A percentile compares a stretch with the other conserved stretches of the same genome.
Conservation (phyloP, 1,140 invertebrate species). For the Drosophila elegans region DNA sequence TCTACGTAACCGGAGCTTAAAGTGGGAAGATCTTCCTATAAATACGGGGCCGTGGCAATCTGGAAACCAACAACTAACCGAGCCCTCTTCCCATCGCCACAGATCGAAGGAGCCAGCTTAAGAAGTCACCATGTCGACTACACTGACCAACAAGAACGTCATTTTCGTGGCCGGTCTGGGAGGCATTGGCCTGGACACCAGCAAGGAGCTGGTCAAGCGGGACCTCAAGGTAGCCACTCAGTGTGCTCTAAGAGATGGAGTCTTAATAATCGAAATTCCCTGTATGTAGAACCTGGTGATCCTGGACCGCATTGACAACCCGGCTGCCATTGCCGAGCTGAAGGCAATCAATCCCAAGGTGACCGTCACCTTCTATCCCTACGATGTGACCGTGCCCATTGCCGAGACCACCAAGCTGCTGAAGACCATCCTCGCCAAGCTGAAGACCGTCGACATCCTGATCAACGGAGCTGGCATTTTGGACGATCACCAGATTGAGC, state of each 20-base stretch:
- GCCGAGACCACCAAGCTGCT: conserved; percentile 58
- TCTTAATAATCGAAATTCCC: neutral
- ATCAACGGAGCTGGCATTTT: conserved; percentile 81
- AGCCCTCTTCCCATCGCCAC: conserved; percentile 15
- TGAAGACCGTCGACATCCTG: conserved; percentile 74
- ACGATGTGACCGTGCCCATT: conserved; percentile 71
- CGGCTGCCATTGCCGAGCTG: conserved; percentile 63
- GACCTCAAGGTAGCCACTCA: conserved; percentile 51
- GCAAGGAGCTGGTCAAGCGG: conserved; percentile 61
- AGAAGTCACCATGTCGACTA: conserved; percentile 43
- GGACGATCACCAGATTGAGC: conserved; percentile 72
- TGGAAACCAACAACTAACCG: conserved; percentile 23
- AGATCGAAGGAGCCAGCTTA: conserved; percentile 33
- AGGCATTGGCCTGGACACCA: conserved; percentile 76
- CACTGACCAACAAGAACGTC: conserved; percentile 72
- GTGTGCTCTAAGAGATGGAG: neutral
- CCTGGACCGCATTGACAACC: conserved; percentile 74
- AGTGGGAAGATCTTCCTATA: conserved; percentile 42
- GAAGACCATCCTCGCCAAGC: conserved; percentile 62
- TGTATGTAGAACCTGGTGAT: conserved; percentile 71
- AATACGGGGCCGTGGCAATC: conserved; percentile 39
- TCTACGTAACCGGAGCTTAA: conserved; percentile 28
- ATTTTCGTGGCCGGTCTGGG: conserved; percentile 78
- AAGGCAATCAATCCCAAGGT: conserved; percentile 73
- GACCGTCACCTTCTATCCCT: conserved; percentile 67